Evolutionary conservation across 2,797 vertebrate genomes (phyloP), one percentile per base, ranked within the genome.

Genomic region (Bufotes viridis): DNA sequence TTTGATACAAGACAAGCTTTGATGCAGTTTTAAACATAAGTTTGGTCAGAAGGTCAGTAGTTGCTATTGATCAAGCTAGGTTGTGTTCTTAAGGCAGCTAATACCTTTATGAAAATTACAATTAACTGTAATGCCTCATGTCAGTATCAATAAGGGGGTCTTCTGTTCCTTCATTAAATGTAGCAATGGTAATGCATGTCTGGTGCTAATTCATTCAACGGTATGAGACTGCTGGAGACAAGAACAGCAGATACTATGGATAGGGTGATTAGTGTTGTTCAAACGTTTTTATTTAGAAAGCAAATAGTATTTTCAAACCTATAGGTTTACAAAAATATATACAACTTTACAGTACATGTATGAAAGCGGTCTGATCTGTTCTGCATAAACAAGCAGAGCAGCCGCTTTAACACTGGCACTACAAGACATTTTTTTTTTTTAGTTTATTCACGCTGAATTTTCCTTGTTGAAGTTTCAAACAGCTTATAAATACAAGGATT

Each of bases 361-460:
- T 49, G 49, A 49, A 74, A 9, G 18, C 11, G 70, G 22, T 49
- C 18, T 34, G 2, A 7, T 18, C 2, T 72, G 26, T 72, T 34
- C 67, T 70, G n/a, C 22, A 24, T 22, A 24, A 24, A 65, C 10
- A 65, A 11, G 9, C 10, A 65, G 20, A 24, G 22, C 63, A 65
- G 63, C n/a, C 22, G 7, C 60, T 61, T 18, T 61, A 61, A 61
- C 2, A 42, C 42, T 3, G 3, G 6, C 42, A 42, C 42, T 42
- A 42, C 42, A 42, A 42, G 3, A 42, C 6, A 42, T 42, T 42
- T 42, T 5, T 24, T 5, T 24, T n/a, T 26, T 51, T 69, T 69
- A 69, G 69, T 82, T 69, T 55, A 17, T 69, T 65, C 49, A 82
- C 55, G 17, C 51, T 82, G 74, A 42, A 53, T 26, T 53, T 69